Percentiles rank a stretch among this genome's conserved stretches.
phyloP scores from a whole-genome alignment of 1,140 invertebrate species.

The Drosophila burlai region DNA sequence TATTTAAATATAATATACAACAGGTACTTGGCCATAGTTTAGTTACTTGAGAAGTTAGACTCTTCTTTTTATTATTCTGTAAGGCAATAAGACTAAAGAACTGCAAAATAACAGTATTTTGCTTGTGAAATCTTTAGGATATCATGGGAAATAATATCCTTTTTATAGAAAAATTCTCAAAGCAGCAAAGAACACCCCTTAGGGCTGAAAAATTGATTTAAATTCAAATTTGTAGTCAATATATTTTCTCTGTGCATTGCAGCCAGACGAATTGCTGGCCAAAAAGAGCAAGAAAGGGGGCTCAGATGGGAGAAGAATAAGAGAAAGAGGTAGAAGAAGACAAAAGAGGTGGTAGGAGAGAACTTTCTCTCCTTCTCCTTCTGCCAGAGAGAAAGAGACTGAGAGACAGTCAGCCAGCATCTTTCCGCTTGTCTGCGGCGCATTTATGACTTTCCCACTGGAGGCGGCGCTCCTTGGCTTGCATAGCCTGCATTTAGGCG shows the following conservation, averaged over 20 bases:
- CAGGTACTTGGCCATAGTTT: background rate
- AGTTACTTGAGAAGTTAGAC: background rate
- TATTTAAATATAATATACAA: background rate
- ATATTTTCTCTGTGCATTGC: slow-evolving; percentile 1
- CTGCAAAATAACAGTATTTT: background rate
- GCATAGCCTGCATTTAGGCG: slow-evolving; percentile 76
- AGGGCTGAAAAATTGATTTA: no score
- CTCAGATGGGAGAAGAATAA: background rate
- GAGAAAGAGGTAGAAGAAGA: slow-evolving; percentile 6
- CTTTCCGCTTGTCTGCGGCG: slow-evolving; percentile 79
- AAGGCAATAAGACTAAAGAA: no score
- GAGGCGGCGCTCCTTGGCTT: slow-evolving; percentile 20
- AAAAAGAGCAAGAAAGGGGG: slow-evolving; percentile 38
- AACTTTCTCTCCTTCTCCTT: background rate
- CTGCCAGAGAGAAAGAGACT: slow-evolving; percentile 5
- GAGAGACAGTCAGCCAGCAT: slow-evolving; percentile 72
- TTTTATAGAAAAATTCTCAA: background rate
- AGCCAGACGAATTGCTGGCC: slow-evolving; percentile 43
- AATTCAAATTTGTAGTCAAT: background rate
- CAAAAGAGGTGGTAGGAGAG: background rate
- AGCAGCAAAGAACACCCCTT: background rate
- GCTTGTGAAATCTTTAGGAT: no score
- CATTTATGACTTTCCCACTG: slow-evolving; percentile 73
- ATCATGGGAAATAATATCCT: no score
- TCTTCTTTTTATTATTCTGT: background rate